Evolutionary conservation across 2,797 vertebrate genomes (phyloP), one percentile per base, ranked within the genome.

Genomic region (Poeciliopsis infans): DNA sequence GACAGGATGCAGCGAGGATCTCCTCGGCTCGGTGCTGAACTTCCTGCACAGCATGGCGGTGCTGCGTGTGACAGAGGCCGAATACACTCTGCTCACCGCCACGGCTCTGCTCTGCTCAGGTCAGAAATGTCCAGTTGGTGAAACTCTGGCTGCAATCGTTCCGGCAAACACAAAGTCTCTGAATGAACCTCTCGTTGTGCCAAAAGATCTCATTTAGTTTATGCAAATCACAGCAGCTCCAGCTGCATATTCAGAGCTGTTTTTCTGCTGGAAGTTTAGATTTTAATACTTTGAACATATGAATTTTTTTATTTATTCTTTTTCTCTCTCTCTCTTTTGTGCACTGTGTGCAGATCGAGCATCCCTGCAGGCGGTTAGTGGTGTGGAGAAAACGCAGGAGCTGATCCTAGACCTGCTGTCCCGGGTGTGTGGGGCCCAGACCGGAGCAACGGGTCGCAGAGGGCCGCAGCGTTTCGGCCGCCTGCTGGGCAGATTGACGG

Each of bases 381-480:
- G 93, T 66, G 97, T 99, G 39, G 98, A 99, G 90, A 97, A 94
- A 79, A 97, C 99, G 89, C 98, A 99, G 91, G 98, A 99, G 73
- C 95, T 97, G 8, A 89, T 99, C 83, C 93, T 99, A 25, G 97
- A 98, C 55, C 95, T 99, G 78, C 92, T 99, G 59, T 97, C 98
- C 31, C 96, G 96, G 83, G 83, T 96, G 80, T 98, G 97, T 80
- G 96, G 96, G 85, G 92, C 96, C 78, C 94, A 93, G 72, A 86
- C 75, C 3, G 88, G 84, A 78, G 88, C 90, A 36, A 87, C 90
- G 33, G 85, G 61, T 10, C 96, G 94, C 88, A 97, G 96, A 68
- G 96, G 97, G 61, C 91, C 97, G 0, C 97, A 97, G 78, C 96
- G 97, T 16, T 98, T 99, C 36, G 98, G 98, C 0, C 96, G 97